These are phyloP conservation scores for Palythoa caribaeorum DNA, from an alignment of 92 coral and sea anemone species.

Conservation along the genomic window DNA sequence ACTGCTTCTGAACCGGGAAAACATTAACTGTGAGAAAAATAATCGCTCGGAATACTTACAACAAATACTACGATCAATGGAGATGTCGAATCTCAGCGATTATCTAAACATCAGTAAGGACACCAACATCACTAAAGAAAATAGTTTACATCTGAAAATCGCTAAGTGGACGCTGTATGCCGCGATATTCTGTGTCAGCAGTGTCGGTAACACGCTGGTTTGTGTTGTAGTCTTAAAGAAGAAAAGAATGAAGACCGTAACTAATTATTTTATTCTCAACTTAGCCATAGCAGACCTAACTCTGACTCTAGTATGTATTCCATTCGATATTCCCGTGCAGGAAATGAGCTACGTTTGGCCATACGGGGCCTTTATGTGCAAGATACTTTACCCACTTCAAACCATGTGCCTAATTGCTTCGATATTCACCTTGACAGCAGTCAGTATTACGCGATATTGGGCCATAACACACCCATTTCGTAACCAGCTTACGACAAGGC, in stretches of 20 bases:
- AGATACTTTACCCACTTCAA: slow-evolving; percentile 88
- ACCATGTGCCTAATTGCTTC: slow-evolving; percentile 90
- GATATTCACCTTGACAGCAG: slow-evolving; percentile 91
- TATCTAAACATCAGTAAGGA: slow-evolving; percentile 9
- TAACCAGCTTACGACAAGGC: slow-evolving; percentile 75
- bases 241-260: slow-evolving; percentile 91
- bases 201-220: slow-evolving; percentile 86
- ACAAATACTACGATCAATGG: background rate
- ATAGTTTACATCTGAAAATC: slow-evolving; percentile 46
- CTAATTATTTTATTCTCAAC: slow-evolving; percentile 93
- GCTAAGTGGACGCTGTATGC: slow-evolving; percentile 75
- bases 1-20: no score
- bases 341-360: slow-evolving; percentile 94
- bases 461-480: slow-evolving; percentile 91
- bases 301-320: slow-evolving; percentile 89
- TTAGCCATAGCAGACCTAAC: slow-evolving; percentile 95
- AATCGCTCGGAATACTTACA: background rate
- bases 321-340: slow-evolving; percentile 96
- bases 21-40: no score
- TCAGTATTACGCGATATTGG: slow-evolving; percentile 92
- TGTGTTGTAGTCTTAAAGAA: slow-evolving; percentile 80
- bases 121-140: background rate
- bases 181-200: slow-evolving; percentile 84
- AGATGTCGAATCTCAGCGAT: background rate
- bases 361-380: slow-evolving; percentile 95